Percentiles rank a stretch among this genome's conserved stretches.
These are phyloP conservation scores for Cossypha heuglini DNA, from an alignment of 2,797 vertebrate genomes.

Conservation along the genomic window DNA sequence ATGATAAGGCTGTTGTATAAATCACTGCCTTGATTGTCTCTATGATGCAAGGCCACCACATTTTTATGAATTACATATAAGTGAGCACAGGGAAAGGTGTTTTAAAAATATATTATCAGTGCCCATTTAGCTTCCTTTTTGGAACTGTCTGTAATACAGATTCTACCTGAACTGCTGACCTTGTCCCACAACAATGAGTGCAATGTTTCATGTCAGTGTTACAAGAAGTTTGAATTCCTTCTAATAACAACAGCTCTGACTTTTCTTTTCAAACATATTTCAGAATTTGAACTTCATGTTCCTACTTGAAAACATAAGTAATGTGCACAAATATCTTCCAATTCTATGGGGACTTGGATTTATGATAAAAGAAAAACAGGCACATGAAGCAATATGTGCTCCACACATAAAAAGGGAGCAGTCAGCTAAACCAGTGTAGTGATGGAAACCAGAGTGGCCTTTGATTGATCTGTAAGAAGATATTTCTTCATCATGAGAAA, in stretches of 20 bases:
- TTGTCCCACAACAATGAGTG: conserved; percentile 10
- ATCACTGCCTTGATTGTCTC: not conserved
- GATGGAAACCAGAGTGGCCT: conserved; percentile 27
- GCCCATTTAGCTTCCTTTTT: not conserved
- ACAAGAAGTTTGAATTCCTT: not conserved
- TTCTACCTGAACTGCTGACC: conserved; percentile 43
- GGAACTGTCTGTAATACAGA: not conserved
- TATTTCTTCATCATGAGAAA: conserved; percentile 25
- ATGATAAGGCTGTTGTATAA: not conserved
- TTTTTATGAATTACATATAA: not conserved
- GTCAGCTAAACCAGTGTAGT: not conserved
- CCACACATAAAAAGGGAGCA: not conserved
- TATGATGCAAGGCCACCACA: not conserved
- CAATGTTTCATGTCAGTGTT: conserved; percentile 47
- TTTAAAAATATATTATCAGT: not conserved
- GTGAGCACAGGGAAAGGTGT: not conserved
- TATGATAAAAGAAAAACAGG: conserved; percentile 28
- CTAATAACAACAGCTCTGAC: conserved; percentile 8
- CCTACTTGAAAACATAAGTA: conserved; percentile 8
- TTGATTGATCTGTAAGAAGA: not conserved
- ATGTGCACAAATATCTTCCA: conserved; percentile 15
- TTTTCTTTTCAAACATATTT: conserved; percentile 25
- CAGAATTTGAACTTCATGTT: not conserved
- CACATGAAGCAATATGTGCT: not conserved
- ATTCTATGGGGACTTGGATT: conserved; percentile 3